Evolutionary conservation across 2,888 invertebrate species (phyloP), one percentile per base, ranked within the genome.

Genomic region (Trichogramma evanescens): DNA sequence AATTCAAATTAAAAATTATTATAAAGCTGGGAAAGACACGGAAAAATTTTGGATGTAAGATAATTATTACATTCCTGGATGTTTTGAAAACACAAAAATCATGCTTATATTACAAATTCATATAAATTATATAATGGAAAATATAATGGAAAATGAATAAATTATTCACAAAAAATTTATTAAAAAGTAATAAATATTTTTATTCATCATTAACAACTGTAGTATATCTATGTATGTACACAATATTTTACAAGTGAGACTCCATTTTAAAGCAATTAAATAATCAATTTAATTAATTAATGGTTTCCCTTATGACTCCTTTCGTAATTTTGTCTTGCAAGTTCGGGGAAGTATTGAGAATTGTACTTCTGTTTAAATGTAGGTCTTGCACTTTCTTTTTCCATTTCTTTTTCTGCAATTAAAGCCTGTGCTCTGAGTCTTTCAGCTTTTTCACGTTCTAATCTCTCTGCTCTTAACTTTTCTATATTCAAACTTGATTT

Each of bases 311-410:
- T 7, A 45, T 60, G 54, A 45, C 44, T 51, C 59, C 58, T 68
- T 61, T 72, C 71, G 45, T 67, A 69, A 80, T 93, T 93, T 79
- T 93, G 93, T 71, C 89, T 86, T 9, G 93, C 93, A 56, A 92
- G 75, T 77, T 91, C 86, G 13, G 98, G 98, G 81, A 96, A 97
- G 77, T 95, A 98, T 77, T 97, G 96, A 3, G 95, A 95, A 80
- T 95, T 95, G 74, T 98, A 98, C 79, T 90, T 91, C 71, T 91
- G 89, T 66, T 85, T 83, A 40, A 87, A 77, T 65, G 68, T 70
- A 53, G 75, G 76, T 51, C 75, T 70, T 48, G 72, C 66, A 50
- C 67, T 52, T 61, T 70, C 68, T 38, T 70, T 66, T 57, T 65
- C 59, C 63, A n/a, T 85, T 67, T 84, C 81, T 3, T 89, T 74